Evolutionary conservation across 1,140 invertebrate genomes (phyloP), one percentile per base, ranked within the genome.

Genomic region (Drosophila cardini): DNA sequence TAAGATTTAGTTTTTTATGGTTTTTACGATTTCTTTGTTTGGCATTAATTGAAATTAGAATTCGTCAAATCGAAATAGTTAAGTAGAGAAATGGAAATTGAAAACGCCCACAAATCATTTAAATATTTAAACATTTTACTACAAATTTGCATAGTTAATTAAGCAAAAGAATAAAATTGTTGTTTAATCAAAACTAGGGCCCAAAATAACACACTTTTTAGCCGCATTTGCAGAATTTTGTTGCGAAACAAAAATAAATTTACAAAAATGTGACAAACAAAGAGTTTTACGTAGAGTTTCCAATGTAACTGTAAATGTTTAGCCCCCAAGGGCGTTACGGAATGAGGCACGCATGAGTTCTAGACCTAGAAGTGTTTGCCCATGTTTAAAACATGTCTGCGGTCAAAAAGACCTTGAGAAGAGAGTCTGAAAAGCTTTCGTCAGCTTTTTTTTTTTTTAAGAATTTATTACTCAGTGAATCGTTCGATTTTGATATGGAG

Each of bases 131-230:
- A 45, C 56, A 46, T 50, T 52, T 60, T 63, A 73, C 62, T 61
- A 69, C 62, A 55, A 61, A 87, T 87, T 86, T 79, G 76, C 78
- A 86, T 86, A 72, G 69, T 79, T 79, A 87, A 87, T 86, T 78
- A 53, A 48, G 48, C 11, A 46, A 53, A 60, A 72, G 34, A 76
- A 52, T 48, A 36, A 36, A 36, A 68, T 57, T 58, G 56, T 69
- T 81, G 65, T 81, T 86, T 75, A 82, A 82, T 78, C 55, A 82
- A 67, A 78, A 64, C 48, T 70, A 78, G 57, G 58, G 72, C 76
- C 45, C 78, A 72, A 68, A 81, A 77, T 65, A 76, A 84, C 70
- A 32, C 15, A 53, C 7, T 34, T 74, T 60, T 30, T 15, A 63
- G 67, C 53, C 52, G 80, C 68, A 82, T 86, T 57, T 75, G 82